Conservation (phyloP, 2,888 invertebrate species). For the Morpho achilles region DNA sequence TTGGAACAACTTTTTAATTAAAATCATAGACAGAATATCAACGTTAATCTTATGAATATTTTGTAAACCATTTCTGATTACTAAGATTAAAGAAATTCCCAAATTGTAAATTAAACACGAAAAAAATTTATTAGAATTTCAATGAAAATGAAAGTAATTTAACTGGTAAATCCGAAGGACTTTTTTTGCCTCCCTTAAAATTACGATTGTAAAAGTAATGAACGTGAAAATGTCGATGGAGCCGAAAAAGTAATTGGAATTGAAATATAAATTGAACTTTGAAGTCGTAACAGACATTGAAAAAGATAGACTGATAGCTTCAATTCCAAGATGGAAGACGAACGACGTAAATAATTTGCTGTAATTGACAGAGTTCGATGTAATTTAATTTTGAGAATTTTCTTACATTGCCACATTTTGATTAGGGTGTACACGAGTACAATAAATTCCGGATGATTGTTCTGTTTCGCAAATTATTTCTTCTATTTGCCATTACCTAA, state of each 20-base stretch:
- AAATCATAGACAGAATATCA: too few relatives aligned
- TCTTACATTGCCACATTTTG: too few relatives aligned
- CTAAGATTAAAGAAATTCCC: not conserved
- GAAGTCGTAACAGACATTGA: constrained; percentile 15
- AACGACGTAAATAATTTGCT: not conserved
- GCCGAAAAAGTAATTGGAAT: constrained; percentile 14
- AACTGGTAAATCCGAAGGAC: constrained; percentile 5
- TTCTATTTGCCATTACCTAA: too few relatives aligned
- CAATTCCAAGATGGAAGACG: not conserved
- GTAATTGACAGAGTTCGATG: too few relatives aligned
- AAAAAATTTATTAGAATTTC: constrained; percentile 1
- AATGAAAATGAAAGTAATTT: constrained; percentile 9
- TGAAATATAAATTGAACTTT: constrained; percentile 18
- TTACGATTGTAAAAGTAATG: constrained; percentile 16
- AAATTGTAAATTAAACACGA: constrained; percentile 1
- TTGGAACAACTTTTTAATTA: too few relatives aligned
- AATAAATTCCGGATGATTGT: too few relatives aligned
- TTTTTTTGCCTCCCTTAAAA: constrained; percentile 10
- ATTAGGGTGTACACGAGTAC: too few relatives aligned
- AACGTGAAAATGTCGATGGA: constrained; percentile 15
- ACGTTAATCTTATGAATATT: too few relatives aligned
- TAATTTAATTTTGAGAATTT: too few relatives aligned
- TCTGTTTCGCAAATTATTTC: too few relatives aligned
- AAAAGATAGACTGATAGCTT: constrained; percentile 4
- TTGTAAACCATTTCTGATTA: not conserved